phyloP scores from a whole-genome alignment of 2,113 vertebrate genomes.

The Ia io region DNA sequence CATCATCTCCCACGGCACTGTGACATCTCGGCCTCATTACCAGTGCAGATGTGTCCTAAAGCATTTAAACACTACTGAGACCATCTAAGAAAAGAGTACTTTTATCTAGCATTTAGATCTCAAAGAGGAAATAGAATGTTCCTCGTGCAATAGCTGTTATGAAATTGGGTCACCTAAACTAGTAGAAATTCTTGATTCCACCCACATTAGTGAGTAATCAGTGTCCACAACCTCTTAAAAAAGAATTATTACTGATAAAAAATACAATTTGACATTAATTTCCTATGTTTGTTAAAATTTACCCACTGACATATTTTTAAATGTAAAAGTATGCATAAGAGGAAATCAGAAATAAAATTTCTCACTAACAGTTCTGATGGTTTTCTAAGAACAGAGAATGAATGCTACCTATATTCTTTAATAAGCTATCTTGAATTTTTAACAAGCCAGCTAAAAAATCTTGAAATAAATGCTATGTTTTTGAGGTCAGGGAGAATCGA shows the following conservation, averaged over 20 bases:
- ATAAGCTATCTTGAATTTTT: neutral
- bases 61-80: neutral
- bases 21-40: neutral
- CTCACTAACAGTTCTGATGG: neutral
- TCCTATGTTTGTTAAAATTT: conserved; percentile 12
- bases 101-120: neutral
- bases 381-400: conserved; percentile 7
- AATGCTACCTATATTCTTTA: conserved; percentile 15
- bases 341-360: conserved; percentile 16
- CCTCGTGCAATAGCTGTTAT: neutral
- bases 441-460: neutral
- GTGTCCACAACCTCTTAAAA: neutral
- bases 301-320: neutral
- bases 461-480: neutral
- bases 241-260: neutral
- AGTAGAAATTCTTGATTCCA: neutral
- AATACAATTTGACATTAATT: neutral
- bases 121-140: neutral
- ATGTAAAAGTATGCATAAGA: neutral
- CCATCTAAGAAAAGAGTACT: neutral
- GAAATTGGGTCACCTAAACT: conserved; percentile 1
- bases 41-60: neutral
- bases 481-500: neutral
- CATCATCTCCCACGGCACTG: neutral
- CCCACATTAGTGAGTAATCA: neutral